Base-by-base conservation (phyloP, 2,888 invertebrate genomes). In the Oligia latruncula region DNA sequence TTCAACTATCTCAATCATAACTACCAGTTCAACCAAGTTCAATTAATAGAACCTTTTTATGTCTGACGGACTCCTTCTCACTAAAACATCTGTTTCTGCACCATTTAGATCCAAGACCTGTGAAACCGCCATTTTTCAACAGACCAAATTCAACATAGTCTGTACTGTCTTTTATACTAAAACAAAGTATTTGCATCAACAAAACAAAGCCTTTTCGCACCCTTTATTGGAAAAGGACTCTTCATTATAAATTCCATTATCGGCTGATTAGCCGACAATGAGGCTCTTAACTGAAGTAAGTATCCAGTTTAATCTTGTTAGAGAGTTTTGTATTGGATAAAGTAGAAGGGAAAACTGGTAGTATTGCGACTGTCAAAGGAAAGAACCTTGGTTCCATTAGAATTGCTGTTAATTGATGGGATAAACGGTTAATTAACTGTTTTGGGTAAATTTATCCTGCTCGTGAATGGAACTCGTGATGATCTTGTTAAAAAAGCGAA, bases 191-290 rank as follows among this genome's bases (percentile, higher is more conserved):
- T 62, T 64, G 20, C 23, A 64, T 46, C 4, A n/a, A 55, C n/a
- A 68, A 72, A 66, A 58, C 15, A 66, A 72, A n/a, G 4, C 13
- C 43, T 17, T 40, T 70, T 83, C 40, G 29, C 86, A 80, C 81
- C 68, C 62, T 87, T 87, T 89, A 79, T 82, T 35, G 67, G 62
- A 55, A 65, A 83, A 77, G 60, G 64, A 43, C n/a, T 55, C 65
- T 74, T 76, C 82, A 89, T 90, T 90, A 85, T 87, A 87, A 84
- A 90, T 79, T 87, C 88, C 83, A 88, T 90, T 91, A 89, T 83
- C 81, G 70, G 76, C 76, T 80, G 81, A 89, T 88, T 90, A 86
- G 79, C 65, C 67, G 60, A 46, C 64, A 74, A 74, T 64, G 49
- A 68, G 68, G 23, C 71, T 77, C 67, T 72, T 75, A 46, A 40